Percentiles rank a stretch among this genome's conserved stretches.
Evolutionary conservation across 37 sponge, comb jelly and placozoan genomes (phyloP).

Genomic region (Haliclona indistincta): DNA sequence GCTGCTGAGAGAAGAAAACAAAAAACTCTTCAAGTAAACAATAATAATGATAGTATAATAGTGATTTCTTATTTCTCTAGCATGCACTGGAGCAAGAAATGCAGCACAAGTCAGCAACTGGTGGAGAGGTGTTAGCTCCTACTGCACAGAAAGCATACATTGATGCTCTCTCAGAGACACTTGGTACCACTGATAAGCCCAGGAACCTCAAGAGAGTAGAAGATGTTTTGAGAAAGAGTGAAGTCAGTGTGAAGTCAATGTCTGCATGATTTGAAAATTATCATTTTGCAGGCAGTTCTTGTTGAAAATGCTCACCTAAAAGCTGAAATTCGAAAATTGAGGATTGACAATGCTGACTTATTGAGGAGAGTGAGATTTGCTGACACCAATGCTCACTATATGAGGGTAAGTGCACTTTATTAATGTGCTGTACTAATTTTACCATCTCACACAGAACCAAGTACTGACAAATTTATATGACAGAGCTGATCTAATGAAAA

Average conservation of each 20-base stretch:
- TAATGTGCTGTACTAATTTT: conserved; percentile 1
- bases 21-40: conserved; percentile 62
- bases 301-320: conserved; percentile 78
- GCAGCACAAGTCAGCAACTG: conserved; percentile 31
- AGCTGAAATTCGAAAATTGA: conserved; percentile 64
- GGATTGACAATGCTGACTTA: conserved; percentile 68
- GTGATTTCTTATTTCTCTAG: conserved; percentile 12
- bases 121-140: conserved; percentile 25
- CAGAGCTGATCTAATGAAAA: conserved; percentile 72
- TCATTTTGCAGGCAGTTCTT: conserved; percentile 41
- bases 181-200: conserved; percentile 34
- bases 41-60: background rate
- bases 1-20: conserved; percentile 74
- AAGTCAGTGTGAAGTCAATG: conserved; percentile 51
- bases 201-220: conserved; percentile 51
- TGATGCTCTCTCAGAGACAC: conserved; percentile 67
- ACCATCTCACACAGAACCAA: conserved; percentile 48
- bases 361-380: conserved; percentile 51
- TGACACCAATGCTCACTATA: conserved; percentile 69
- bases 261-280: background rate
- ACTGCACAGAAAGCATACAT: conserved; percentile 77
- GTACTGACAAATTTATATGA: conserved; percentile 72
- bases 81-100: conserved; percentile 83
- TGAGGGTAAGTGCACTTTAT: conserved; percentile 59
- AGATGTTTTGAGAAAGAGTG: conserved; percentile 81